Evolutionary conservation across 2,113 vertebrate genomes (phyloP).

Genomic region (Pseudopipra pipra): DNA sequence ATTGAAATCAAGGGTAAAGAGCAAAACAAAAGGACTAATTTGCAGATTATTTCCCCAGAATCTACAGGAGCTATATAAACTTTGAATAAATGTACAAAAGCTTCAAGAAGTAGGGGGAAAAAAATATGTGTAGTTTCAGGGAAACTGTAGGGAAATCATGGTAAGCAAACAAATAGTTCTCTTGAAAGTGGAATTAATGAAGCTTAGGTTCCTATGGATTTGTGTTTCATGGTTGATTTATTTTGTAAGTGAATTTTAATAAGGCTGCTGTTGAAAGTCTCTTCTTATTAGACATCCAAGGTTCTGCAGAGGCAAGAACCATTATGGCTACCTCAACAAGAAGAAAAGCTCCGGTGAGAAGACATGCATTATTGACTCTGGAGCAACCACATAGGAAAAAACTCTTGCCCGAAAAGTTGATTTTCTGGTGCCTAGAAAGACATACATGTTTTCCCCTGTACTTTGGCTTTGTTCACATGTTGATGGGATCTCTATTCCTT

Average conservation of each 20-base stretch:
- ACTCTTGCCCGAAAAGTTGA: not conserved
- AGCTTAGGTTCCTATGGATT: constrained; percentile 37
- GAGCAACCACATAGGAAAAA: not conserved
- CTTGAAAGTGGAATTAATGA: constrained; percentile 37
- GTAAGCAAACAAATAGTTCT: constrained; percentile 11
- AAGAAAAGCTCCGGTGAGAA: not conserved
- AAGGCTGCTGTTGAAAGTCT: not conserved
- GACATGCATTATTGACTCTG: not conserved
- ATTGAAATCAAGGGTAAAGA: not conserved
- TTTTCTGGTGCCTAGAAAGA: not conserved
- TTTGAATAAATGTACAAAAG: not conserved
- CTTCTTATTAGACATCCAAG: not conserved
- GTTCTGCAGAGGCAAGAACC: not conserved
- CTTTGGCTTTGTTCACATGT: not conserved
- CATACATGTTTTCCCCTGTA: not conserved
- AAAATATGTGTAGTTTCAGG: not conserved
- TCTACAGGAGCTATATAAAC: not conserved
- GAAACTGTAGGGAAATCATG: not conserved
- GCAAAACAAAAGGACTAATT: not conserved
- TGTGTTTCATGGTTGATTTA: constrained; percentile 38
- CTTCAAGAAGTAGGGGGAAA: not conserved
- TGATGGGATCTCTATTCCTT: not conserved
- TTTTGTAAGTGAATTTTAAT: constrained; percentile 51
- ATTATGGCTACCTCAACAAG: not conserved
- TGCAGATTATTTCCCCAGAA: not conserved